Base-by-base conservation (phyloP, 2,113 vertebrate genomes). In the Cinclus cinclus region DNA sequence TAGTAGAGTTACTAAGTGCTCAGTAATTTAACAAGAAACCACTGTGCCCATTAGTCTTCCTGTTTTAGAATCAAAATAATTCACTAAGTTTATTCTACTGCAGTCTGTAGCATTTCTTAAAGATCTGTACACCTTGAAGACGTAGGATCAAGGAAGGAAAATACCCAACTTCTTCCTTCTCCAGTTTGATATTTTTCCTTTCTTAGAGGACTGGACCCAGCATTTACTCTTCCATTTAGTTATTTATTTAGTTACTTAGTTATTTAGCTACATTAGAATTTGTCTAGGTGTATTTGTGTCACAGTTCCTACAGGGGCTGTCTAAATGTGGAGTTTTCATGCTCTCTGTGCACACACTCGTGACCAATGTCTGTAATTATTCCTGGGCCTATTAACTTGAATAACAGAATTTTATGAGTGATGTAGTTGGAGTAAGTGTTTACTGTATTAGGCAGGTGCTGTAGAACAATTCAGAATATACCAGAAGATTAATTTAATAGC, bases 401-500 rank as follows among this genome's bases (percentile, higher is more conserved):
- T 53, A 91, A 47, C n/a, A 86, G 85, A 91, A 73, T 89, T 90
- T 73, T 92, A 14, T 8, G 82, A 62, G 50, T 65, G 30, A 42
- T 93, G 50, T 4, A 65, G 67, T 90, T 97, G 90, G 30, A 94
- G 25, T 79, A 33, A 68, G 23, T 75, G 25, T 94, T 89, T 92
- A 63, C 67, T 88, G 33, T 24, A 21, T 42, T 21, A 94, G 37
- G 23, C 87, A 76, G 67, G 44, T 95, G 44, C 68, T 37, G 37
- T 49, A 39, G 14, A 68, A 94, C 84, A 89, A 94, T 56, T 70
- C 16, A 75, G 76, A 83, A 60, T 82, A 27, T 22, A 70, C 42
- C 62, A 46, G 74, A 92, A 97, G 82, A 83, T 93, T 92, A 95
- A 93, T 97, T 96, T 83, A 95, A 53, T 75, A 85, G 24, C 59